Evolutionary conservation across 2,113 vertebrate genomes (phyloP).

Genomic region (Uria lomvia): DNA sequence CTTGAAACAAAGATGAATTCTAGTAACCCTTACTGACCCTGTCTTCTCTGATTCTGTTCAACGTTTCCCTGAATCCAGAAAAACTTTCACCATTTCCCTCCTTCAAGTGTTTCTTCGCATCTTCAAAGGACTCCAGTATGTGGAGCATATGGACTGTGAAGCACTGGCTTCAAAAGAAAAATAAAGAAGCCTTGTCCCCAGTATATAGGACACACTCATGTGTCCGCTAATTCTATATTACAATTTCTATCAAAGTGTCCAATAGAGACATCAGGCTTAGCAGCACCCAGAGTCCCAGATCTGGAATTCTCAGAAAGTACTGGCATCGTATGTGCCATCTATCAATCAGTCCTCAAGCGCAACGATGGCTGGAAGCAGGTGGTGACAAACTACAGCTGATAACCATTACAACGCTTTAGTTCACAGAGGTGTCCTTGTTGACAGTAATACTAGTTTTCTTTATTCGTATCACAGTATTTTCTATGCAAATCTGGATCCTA

Average conservation of each 20-base stretch:
- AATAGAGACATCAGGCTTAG: background rate
- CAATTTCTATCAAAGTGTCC: background rate
- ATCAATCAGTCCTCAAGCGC: background rate
- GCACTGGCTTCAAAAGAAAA: background rate
- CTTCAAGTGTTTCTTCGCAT: background rate
- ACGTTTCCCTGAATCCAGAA: background rate
- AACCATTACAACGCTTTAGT: background rate
- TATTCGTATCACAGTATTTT: background rate
- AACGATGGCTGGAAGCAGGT: background rate
- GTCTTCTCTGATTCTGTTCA: background rate
- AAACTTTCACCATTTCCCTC: background rate
- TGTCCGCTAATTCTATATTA: background rate
- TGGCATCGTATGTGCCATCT: background rate
- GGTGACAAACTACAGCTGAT: background rate
- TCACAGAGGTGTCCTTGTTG: background rate
- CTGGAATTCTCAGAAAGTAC: background rate
- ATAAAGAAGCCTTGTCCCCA: background rate
- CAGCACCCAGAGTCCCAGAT: background rate
- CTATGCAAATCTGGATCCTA: background rate
- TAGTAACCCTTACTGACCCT: background rate
- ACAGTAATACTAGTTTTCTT: background rate
- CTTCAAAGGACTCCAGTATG: background rate
- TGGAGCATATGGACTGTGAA: slow-evolving; percentile 12
- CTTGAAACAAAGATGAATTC: background rate
- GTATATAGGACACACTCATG: background rate